Evolutionary conservation across 1,140 invertebrate species (phyloP), one percentile per base, ranked within the genome.

Genomic region (Mamestra configurata): DNA sequence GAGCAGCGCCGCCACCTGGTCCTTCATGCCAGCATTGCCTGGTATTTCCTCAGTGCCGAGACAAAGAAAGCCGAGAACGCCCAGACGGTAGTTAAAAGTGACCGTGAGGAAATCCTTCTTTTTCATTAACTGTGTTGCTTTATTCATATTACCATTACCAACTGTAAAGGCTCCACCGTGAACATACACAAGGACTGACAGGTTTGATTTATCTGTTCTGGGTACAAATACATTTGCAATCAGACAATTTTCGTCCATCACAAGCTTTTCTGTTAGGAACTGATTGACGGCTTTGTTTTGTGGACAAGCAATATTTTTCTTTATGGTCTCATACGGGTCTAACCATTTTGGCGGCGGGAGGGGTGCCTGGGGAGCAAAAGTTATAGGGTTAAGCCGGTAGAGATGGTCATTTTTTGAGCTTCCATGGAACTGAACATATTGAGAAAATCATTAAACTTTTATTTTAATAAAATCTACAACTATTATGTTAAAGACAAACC

Each of bases 1-100:
- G 13, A 82, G 82, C 7, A 92, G 64, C 27, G 86, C 24, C 6
- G 86, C 88, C 2, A 92, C 77, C 71, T 90, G 89, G 64, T 92
- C 91, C 80, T 92, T 92, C 86, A 90, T 87, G 15, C 88, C 90
- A 43, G 89, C 88, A 72, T 92, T 92, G 0, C 90, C 90, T 13
- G 89, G 90, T n/a, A 79, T 78, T 53, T 90, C 84, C 76, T 89
- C 71, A 49, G 88, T 92, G 0, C 89, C 90, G 35, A 90, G 68
- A 46, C 90, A 90, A 8, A 91, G 71, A 61, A 89, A 90, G 1
- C 88, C 90, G 57, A 89, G 88, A n/a, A 84, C 64, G 22, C 83
- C 86, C 61, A 90, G 81, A 8, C 88, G 82, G 55, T 90, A 90
- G 43, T 91, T 91, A 75, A 89, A 90, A 6, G 80, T 88, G 0